Evolutionary conservation across 1,140 invertebrate genomes (phyloP), one percentile per base, ranked within the genome.

Genomic region (Macrostomum lignano): DNA sequence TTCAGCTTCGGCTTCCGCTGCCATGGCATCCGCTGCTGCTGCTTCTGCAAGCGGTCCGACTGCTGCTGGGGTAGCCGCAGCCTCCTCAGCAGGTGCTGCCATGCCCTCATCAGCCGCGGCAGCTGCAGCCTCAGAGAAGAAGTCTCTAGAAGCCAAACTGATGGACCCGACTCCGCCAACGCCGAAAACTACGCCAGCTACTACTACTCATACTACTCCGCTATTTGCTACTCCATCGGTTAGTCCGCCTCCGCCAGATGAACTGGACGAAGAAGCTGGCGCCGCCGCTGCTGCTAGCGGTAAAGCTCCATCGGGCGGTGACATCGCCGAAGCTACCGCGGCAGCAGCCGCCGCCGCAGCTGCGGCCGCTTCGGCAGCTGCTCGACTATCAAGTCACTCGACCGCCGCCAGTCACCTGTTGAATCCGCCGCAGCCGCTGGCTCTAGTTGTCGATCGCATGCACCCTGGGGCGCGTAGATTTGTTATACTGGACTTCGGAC

Each of bases 401-500:
- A 3, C 19, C 14, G 14, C 15, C 15, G 19, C 26, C 7, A 28
- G 19, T 9, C 3, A 3, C 4, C 7, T 3, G 4, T 9, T 5
- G 19, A 28, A 28, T 9, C 3, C 9, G 9, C 19, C 26, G 15
- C 3, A 28, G 19, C 15, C 19, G 26, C 19, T 17, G 3, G 7
- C 15, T 28, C 15, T 28, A 15, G 9, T 28, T 28, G 26, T 28
- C 9, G 19, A 28, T 28, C 26, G 26, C 19, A 14, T 28, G 7
- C 26, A 28, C 38, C 23, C 71, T 41, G 75, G 74, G 23, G 59
- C 58, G 7, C 47, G 62, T 26, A 41, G 77, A 37, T 82, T 76
- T 59, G 74, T 84, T 26, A 73, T 77, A 7, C 58, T 88, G 9
- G 78, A 86, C 57, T 81, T 86, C 55, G 76, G 77, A 14, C 67